Base-by-base conservation (phyloP, 2,113 vertebrate genomes). In the Apodemus speciosus region DNA sequence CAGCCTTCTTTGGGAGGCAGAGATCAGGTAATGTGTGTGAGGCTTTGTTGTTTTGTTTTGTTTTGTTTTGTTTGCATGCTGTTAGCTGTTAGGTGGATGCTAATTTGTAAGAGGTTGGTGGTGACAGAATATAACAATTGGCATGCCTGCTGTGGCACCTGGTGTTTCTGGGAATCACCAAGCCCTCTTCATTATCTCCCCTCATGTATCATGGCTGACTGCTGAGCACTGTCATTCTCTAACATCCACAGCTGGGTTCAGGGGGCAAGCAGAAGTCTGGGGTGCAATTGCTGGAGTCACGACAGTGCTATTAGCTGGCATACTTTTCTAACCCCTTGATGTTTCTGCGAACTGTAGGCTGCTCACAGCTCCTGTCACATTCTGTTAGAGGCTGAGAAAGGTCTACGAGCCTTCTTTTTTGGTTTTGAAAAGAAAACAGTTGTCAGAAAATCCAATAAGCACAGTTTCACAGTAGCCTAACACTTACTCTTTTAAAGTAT, bases 391-490 rank as follows among this genome's bases (percentile, higher is more conserved):
- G 66, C 43, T 90, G 49, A 89, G 38, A 93, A 95, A 90, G 77
- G 92, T 32, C 62, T 40, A 88, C 89, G 76, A 90, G 35, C 13
- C 64, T 66, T 6, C n/a, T 93, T 77, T 93, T 79, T 76, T 84
- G 68, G 46, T 25, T 66, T 95, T 96, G 77, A 84, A 95, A 93
- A 95, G 87, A 88, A 95, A 96, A 91, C 58, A 87, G 43, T 64
- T 91, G 21, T 86, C 94, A 93, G 73, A 91, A 94, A 87, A 93
- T 68, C 46, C 60, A 88, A 66, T 49, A 64, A 73, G 88, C 4
- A 49, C 4, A 49, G 60, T 90, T 58, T 91, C 83, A 92, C 58
- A 95, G 91, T 88, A n/a, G 46, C 7, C 64, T 86, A 89, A 84
- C 40, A 62, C 85, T 91, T 94, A 77, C 86, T 93, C 43, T 94